Conservation (phyloP, 64 coral and sea anemone species). For the Acropora yongei region DNA sequence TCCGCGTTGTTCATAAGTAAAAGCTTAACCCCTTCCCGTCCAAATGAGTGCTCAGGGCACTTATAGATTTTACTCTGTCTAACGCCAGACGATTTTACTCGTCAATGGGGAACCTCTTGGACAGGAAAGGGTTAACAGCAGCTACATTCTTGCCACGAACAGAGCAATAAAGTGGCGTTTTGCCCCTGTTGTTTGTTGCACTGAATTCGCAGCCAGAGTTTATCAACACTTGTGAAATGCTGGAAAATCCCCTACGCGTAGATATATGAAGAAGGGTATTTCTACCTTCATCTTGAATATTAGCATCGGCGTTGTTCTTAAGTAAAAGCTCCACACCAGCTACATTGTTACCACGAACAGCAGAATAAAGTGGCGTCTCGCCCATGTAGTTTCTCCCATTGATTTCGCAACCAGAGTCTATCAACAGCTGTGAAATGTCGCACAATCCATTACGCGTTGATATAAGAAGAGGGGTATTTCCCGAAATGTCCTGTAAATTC, state of each 20-base stretch:
- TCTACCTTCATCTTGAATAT: background rate
- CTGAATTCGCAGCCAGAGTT: background rate
- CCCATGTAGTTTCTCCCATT: background rate
- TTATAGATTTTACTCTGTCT: too few relatives aligned
- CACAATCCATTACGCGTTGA: background rate
- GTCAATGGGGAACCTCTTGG: too few relatives aligned
- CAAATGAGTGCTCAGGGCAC: too few relatives aligned
- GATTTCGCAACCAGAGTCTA: background rate
- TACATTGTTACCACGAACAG: background rate
- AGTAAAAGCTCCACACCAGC: background rate
- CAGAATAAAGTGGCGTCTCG: background rate
- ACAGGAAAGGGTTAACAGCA: too few relatives aligned
- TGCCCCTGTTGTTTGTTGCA: background rate
- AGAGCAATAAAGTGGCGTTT: background rate
- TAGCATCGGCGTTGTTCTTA: background rate
- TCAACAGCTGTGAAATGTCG: background rate
- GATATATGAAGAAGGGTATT: background rate
- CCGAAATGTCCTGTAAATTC: background rate
- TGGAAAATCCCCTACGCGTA: background rate
- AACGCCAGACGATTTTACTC: too few relatives aligned
- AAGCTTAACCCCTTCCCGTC: too few relatives aligned
- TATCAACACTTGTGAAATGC: background rate
- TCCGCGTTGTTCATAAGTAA: too few relatives aligned
- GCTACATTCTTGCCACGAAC: too few relatives aligned
- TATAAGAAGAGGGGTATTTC: background rate